Evolutionary conservation across 2,888 invertebrate species (phyloP), one percentile per base, ranked within the genome.

Genomic region (Caenorhabditis sulstoni): DNA sequence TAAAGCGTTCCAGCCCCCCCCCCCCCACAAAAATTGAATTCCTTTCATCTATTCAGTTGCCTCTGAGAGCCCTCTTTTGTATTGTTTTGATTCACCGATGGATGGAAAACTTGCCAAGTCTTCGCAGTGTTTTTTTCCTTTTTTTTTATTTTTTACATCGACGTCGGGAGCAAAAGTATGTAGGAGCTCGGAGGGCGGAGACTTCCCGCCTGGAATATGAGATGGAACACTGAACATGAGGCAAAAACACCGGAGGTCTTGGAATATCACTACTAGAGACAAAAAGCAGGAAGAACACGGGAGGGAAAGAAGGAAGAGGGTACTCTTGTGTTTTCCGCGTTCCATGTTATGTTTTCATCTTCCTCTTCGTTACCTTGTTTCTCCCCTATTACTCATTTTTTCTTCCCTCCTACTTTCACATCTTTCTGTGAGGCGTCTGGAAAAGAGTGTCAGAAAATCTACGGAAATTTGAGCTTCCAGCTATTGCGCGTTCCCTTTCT

Each of bases 221-320:
- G 75, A 76, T 68, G 75, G 67, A 76, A 68, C 67, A 68, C 44
- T 75, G 75, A 75, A 67, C 75, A 75, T 61, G 52, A 58, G 64
- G 20, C 52, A 35, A 9, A 50, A 29, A 29, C 29, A 49, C 22
- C 50, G 52, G 39, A 35, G 59, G 59, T 47, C 41, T 20, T n/a
- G 53, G 53, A 65, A 65, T 53, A 65, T 53, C 45, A 53, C 47
- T 52, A 52, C 29, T 20, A 29, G 11, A 61, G 50, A 8, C 11
- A 50, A 68, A 50, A 61, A 16, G 4, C 41, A 41, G 11, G 41
- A 11, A 5, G 29, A 29, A 29, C 29, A 29, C 29, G 29, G 29
- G 29, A 29, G 29, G 29, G 29, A 7, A 29, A 7, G 29, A 29
- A 29, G 20, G n/a, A 12, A 49, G 39, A 18, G 18, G 39, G 50